Evolutionary conservation across 1,140 invertebrate species (phyloP), one percentile per base, ranked within the genome.

Genomic region (Probaryconus sp.): DNA sequence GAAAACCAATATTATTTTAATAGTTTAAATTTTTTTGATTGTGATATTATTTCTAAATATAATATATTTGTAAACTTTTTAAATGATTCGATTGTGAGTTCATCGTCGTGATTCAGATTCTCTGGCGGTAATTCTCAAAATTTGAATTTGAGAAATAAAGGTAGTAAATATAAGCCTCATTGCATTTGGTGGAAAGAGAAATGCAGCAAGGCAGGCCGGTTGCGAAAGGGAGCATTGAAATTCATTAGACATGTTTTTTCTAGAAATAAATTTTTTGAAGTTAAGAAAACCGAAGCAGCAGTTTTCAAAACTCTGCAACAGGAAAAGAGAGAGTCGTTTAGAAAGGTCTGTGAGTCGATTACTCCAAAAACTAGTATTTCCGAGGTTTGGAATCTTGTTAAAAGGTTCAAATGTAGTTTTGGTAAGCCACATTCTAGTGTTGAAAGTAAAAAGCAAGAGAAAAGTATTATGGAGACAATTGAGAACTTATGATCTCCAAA

Each of bases 151-250:
- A 50, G 31, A 47, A 13, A 1, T 24, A 2, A 6, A 11, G 9
- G 11, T 18, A 2, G 38, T 7, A 45, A 16, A 30, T 3, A 26
- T 26, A 45, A 26, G 13, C n/a, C 14, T 11, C 6, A 21, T 11
- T 45, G 43, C 10, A 30, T 30, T 2, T 42, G 33, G 37, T 38
- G 37, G 37, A 56, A 56, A 14, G 35, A 26, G 7, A 42, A 40
- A 11, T 56, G 51, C 13, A 14, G 17, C 7, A 47, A 9, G 11
- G 43, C 43, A 1, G 5, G 16, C n/a, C 11, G 26, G 1, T 2
- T 30, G 9, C 9, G 42, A 26, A 45, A n/a, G 4, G 42, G 6
- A 45, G 6, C n/a, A 1, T 3, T 45, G 4, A 24, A 28, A 45
- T 13, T 26, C 1, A 14, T 47, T 16, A 31, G n/a, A 24, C 7